Evolutionary conservation across 2,797 vertebrate species (phyloP).

Genomic region (Sphaeramia orbicularis): DNA sequence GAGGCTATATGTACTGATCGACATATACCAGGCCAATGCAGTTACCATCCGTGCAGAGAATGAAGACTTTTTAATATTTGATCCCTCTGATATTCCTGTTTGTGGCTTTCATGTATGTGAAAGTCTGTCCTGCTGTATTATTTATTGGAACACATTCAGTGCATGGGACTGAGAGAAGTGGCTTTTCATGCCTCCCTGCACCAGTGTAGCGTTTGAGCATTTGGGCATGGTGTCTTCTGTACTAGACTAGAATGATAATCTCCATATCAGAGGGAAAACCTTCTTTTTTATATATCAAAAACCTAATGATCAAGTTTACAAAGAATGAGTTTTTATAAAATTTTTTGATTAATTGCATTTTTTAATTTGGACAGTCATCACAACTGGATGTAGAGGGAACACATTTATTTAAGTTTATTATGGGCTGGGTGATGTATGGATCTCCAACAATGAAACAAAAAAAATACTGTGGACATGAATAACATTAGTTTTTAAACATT

Average conservation of each 20-base stretch:
- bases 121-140: conserved; percentile 71
- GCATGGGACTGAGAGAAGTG: conserved; percentile 49
- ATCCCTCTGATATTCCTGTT: conserved; percentile 62
- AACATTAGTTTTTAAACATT: no score
- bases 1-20: conserved; percentile 18
- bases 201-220: conserved; percentile 8
- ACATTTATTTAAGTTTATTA: no score
- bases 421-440: no score
- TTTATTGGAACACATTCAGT: conserved; percentile 65
- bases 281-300: no score
- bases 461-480: no score
- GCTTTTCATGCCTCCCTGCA: conserved; percentile 52
- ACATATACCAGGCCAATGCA: conserved; percentile 27
- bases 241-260: background rate
- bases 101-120: conserved; percentile 69
- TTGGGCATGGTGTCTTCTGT: background rate
- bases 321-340: no score
- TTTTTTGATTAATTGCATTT: no score
- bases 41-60: conserved; percentile 22
- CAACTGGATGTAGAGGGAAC: no score
- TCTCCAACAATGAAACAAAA: no score
- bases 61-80: conserved; percentile 69
- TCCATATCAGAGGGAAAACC: no score
- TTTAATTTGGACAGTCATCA: no score
- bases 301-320: no score